These are phyloP conservation scores for Rutpela maculata DNA, from an alignment of 2,888 invertebrate genomes.

Conservation along the genomic window DNA sequence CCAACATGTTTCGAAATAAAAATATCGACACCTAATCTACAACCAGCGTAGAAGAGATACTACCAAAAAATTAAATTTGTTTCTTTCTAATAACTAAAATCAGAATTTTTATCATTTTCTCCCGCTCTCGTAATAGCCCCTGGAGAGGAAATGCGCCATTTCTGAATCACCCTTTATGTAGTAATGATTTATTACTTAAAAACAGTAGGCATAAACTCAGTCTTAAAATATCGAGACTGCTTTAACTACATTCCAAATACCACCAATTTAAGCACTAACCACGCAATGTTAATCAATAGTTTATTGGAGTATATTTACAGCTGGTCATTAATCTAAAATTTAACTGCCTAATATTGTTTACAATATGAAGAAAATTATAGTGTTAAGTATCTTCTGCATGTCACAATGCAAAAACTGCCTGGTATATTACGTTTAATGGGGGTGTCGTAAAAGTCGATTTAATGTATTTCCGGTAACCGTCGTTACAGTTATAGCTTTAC, in stretches of 20 bases:
- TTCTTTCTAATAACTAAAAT: too few species aligned
- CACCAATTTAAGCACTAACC: not conserved
- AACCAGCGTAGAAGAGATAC: too few species aligned
- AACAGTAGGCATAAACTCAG: not conserved
- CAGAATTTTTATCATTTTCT: too few species aligned
- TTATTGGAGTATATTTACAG: slow-evolving; percentile 13
- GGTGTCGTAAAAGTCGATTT: slow-evolving; percentile 29
- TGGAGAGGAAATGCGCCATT: too few species aligned
- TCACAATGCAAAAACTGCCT: slow-evolving; percentile 21
- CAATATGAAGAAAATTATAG: slow-evolving; percentile 19
- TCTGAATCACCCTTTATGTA: too few species aligned
- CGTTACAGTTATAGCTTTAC: slow-evolving; percentile 11
- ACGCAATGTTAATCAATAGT: slow-evolving; percentile 9
- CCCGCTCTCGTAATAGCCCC: too few species aligned
- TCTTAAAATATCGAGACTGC: not conserved
- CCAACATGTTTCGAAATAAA: too few species aligned
- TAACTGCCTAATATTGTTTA: slow-evolving; percentile 8
- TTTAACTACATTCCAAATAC: slow-evolving; percentile 1
- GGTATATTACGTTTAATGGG: slow-evolving; percentile 27
- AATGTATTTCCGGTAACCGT: slow-evolving; percentile 36
- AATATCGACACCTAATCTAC: too few species aligned
- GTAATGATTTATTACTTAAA: not conserved
- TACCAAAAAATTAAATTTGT: too few species aligned
- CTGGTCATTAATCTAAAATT: slow-evolving; percentile 2
- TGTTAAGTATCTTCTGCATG: slow-evolving; percentile 23